A percentile compares a stretch with the other conserved stretches of the same genome.
phyloP scores from a whole-genome alignment of 2,888 invertebrate genomes.

The Agrilus biguttatus region DNA sequence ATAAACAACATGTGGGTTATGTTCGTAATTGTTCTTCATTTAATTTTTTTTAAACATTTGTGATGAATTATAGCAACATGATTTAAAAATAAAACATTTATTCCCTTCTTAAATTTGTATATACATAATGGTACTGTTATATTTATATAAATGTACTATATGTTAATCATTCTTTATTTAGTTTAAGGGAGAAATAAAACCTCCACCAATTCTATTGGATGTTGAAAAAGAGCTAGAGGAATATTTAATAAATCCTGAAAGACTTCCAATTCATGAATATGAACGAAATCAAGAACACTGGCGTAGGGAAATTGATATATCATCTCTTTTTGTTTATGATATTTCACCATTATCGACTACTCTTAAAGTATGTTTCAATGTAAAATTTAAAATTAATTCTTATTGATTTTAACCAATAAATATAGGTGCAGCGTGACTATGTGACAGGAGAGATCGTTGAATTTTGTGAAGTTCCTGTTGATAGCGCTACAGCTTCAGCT shows the following conservation, averaged over 20 bases:
- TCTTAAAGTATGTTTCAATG: conserved; percentile 30
- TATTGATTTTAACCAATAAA: conserved; percentile 6
- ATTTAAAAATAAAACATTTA: too few species aligned
- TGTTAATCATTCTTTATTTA: neutral
- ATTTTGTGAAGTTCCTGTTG: conserved; percentile 44
- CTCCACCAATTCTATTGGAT: conserved; percentile 51
- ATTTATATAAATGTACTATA: too few species aligned
- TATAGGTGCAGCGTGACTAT: conserved; percentile 55
- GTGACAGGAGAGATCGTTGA: conserved; percentile 61
- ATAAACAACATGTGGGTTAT: too few species aligned
- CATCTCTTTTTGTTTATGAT: conserved; percentile 37
- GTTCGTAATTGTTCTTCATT: too few species aligned
- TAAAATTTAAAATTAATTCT: neutral
- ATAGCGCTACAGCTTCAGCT: conserved; percentile 47
- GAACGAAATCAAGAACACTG: conserved; percentile 54
- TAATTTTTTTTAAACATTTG: too few species aligned
- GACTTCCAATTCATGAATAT: conserved; percentile 57
- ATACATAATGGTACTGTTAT: too few species aligned
- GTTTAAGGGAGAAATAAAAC: conserved; percentile 1
- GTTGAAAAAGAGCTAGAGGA: conserved; percentile 48
- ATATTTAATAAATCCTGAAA: conserved; percentile 52
- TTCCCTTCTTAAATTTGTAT: too few species aligned
- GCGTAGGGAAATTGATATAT: conserved; percentile 39
- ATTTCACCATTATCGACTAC: conserved; percentile 36
- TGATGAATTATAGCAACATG: too few species aligned